phyloP scores from a whole-genome alignment of 1,140 invertebrate genomes.

The Euglossa dilemma region DNA sequence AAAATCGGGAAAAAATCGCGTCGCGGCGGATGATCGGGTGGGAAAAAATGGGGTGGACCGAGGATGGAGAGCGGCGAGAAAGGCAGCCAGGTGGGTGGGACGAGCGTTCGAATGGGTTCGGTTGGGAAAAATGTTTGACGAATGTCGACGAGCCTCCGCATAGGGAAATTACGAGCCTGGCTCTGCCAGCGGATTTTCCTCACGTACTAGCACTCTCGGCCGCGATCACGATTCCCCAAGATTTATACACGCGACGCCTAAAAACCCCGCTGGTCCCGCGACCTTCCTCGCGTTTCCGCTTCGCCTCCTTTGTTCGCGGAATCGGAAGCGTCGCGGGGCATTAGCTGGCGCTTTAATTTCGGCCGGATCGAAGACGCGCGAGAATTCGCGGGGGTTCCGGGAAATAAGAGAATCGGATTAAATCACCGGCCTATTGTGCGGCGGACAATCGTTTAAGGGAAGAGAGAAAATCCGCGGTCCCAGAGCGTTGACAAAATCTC shows the following conservation, averaged over 20 bases:
- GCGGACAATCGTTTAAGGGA: not conserved
- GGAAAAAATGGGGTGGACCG: constrained; percentile 1
- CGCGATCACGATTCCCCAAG: constrained; percentile 8
- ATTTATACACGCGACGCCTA: not conserved
- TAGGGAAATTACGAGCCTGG: constrained; percentile 20
- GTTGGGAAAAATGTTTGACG: constrained; percentile 26
- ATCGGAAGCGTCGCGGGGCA: too few relatives aligned
- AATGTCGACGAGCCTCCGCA: constrained; percentile 27
- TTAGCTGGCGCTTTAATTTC: too few relatives aligned
- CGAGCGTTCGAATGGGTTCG: not conserved
- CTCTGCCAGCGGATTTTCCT: constrained; percentile 11
- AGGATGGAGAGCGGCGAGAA: constrained; percentile 6
- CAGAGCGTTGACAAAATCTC: constrained; percentile 6
- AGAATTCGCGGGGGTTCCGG: too few relatives aligned
- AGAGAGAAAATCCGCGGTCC: not conserved
- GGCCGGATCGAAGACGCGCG: too few relatives aligned
- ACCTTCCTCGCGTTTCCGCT: not conserved
- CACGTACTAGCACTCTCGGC: not conserved
- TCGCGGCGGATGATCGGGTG: constrained; percentile 16
- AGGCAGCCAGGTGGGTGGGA: not conserved
- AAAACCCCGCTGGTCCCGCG: not conserved
- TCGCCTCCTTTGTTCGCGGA: too few relatives aligned
- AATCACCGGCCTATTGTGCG: not conserved
- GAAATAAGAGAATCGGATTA: not conserved
- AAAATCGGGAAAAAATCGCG: not conserved